Percentiles rank a stretch among this genome's conserved stretches.
Evolutionary conservation across 2,113 vertebrate species (phyloP).

Genomic region (Cyprinodon brontotheroides): DNA sequence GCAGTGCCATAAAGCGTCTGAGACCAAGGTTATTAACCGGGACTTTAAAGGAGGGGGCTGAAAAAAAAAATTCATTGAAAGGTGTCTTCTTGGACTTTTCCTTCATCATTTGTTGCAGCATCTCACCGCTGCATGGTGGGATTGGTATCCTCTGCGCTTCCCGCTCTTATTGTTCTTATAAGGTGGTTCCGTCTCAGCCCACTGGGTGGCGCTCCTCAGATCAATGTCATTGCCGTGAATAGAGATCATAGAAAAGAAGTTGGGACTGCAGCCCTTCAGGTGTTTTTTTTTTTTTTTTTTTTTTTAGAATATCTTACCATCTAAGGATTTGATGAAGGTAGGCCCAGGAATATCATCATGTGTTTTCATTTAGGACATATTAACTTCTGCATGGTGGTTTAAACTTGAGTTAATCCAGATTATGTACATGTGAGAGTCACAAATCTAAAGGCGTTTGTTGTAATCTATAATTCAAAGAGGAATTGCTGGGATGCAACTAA

Average conservation of each 20-base stretch:
- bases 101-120: constrained; percentile 74
- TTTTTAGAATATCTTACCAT: constrained; percentile 38
- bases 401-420: constrained; percentile 1
- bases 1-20: constrained; percentile 88
- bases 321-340: constrained; percentile 63
- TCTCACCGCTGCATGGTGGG: constrained; percentile 48
- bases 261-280: constrained; percentile 22
- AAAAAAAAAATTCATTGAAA: constrained; percentile 77
- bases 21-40: constrained; percentile 86
- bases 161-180: background rate
- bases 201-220: constrained; percentile 95
- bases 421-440: constrained; percentile 13
- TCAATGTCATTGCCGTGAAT: constrained; percentile 98
- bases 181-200: constrained; percentile 64
- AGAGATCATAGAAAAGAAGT: constrained; percentile 64
- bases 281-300: background rate
- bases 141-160: background rate
- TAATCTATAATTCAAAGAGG: constrained; percentile 17
- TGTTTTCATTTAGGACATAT: background rate
- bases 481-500: constrained; percentile 5
- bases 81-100: constrained; percentile 71
- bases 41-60: constrained; percentile 66
- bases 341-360: constrained; percentile 34
- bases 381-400: background rate
- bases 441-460: constrained; percentile 22